These are phyloP conservation scores for Apotomis capreana DNA, from an alignment of 2,888 invertebrate genomes.

Conservation along the genomic window DNA sequence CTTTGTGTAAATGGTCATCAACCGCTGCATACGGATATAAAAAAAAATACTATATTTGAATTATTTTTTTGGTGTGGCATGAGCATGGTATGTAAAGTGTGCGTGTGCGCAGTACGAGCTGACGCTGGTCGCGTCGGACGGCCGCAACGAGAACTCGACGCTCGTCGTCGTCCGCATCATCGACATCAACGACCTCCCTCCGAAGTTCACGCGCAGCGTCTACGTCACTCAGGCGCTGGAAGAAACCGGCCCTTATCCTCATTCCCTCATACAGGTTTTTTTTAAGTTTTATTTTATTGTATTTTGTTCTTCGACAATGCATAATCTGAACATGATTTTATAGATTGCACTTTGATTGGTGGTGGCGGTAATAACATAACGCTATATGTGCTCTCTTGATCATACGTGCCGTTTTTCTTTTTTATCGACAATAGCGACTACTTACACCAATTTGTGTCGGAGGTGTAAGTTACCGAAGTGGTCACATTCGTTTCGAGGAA, in stretches of 20 bases:
- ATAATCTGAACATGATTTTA: neutral
- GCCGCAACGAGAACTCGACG: conserved; percentile 94
- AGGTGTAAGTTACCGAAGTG: too few species aligned
- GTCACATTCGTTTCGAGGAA: too few species aligned
- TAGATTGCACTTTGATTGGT: neutral
- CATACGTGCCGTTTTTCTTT: too few species aligned
- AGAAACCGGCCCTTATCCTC: conserved; percentile 89
- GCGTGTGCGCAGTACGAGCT: conserved; percentile 89
- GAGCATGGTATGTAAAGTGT: conserved; percentile 75
- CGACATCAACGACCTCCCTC: conserved; percentile 95
- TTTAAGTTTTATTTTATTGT: conserved; percentile 55
- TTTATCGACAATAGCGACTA: too few species aligned
- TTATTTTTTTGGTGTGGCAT: conserved; percentile 64
- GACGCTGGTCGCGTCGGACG: conserved; percentile 94
- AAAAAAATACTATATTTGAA: neutral
- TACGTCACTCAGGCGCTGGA: conserved; percentile 90
- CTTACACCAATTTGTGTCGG: too few species aligned
- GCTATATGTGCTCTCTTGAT: neutral
- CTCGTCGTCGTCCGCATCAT: conserved; percentile 91
- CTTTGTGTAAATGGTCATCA: too few species aligned
- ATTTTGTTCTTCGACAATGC: conserved; percentile 14
- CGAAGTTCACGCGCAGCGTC: conserved; percentile 88
- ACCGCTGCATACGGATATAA: too few species aligned
- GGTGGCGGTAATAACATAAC: conserved; percentile 1
- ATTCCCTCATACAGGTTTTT: conserved; percentile 88